phyloP scores from a whole-genome alignment of 2,888 invertebrate species.

The Panorpa germanica region DNA sequence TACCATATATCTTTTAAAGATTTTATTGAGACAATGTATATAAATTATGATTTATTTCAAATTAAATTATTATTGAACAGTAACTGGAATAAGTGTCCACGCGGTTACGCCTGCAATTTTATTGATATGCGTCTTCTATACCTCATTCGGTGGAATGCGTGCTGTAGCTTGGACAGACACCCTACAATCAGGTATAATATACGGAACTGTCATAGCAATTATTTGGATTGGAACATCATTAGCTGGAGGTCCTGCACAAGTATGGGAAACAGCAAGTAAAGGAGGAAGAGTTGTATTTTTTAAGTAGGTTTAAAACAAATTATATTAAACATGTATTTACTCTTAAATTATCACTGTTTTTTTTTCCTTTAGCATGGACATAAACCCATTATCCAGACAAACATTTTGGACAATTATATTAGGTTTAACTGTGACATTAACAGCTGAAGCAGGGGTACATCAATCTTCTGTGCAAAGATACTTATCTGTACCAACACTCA shows the following conservation, averaged over 20 bases:
- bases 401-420: conserved; percentile 39
- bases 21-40: too few relatives aligned
- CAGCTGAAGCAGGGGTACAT: conserved; percentile 20
- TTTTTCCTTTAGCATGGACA: conserved; percentile 31
- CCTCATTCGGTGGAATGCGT: conserved; percentile 37
- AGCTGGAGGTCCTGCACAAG: conserved; percentile 32
- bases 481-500: conserved; percentile 22
- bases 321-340: too few relatives aligned
- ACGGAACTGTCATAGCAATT: conserved; percentile 31
- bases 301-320: conserved; percentile 33
- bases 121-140: conserved; percentile 54
- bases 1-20: too few relatives aligned
- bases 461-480: conserved; percentile 28
- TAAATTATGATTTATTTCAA: too few relatives aligned
- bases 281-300: conserved; percentile 38
- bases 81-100: conserved; percentile 45
- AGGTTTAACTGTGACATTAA: conserved; percentile 26
- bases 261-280: conserved; percentile 33
- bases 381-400: conserved; percentile 34
- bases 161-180: conserved; percentile 46
- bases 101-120: conserved; percentile 46
- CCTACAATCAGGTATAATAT: conserved; percentile 34
- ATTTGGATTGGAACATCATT: conserved; percentile 33
- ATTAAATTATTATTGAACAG: too few relatives aligned
- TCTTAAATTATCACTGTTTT: too few relatives aligned